These are phyloP conservation scores for Eupithecia insigniata DNA, from an alignment of 2,888 invertebrate species.

Conservation along the genomic window DNA sequence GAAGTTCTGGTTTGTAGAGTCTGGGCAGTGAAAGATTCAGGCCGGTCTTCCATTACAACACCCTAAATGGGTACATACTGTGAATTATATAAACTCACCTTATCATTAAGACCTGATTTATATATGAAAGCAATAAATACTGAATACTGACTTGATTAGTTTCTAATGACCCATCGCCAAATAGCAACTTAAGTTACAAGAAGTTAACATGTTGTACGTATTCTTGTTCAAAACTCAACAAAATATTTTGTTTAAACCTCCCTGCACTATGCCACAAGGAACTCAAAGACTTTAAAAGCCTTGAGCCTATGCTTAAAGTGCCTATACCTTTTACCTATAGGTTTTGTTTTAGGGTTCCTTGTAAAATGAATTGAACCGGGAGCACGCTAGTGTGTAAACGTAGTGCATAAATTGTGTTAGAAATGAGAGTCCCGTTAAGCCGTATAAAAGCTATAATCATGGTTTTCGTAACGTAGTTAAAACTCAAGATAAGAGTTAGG, in stretches of 20 bases:
- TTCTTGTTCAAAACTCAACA: constrained; percentile 4
- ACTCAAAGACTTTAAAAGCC: constrained; percentile 28
- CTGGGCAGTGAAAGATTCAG: neutral
- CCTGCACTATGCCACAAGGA: constrained; percentile 3
- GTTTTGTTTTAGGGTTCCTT: constrained; percentile 26
- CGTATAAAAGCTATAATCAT: neutral
- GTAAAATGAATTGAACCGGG: neutral
- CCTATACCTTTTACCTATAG: constrained; percentile 26
- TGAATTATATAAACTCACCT: no score
- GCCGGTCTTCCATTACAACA: no score
- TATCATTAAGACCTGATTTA: no score
- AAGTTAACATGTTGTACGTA: neutral
- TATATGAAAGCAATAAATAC: no score
- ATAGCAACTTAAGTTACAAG: neutral
- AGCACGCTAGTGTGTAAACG: neutral
- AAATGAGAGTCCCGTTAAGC: neutral
- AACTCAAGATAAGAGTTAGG: neutral
- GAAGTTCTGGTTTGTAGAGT: no score
- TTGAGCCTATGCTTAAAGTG: constrained; percentile 27
- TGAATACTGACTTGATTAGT: no score
- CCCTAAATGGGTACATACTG: no score
- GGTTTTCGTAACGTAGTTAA: neutral
- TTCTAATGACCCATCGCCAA: neutral
- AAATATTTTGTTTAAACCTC: neutral
- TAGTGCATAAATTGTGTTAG: neutral